Evolutionary conservation across 53 echinoderm and acorn worm species (phyloP), one percentile per base, ranked within the genome.

Genomic region (Stichopus horrens): DNA sequence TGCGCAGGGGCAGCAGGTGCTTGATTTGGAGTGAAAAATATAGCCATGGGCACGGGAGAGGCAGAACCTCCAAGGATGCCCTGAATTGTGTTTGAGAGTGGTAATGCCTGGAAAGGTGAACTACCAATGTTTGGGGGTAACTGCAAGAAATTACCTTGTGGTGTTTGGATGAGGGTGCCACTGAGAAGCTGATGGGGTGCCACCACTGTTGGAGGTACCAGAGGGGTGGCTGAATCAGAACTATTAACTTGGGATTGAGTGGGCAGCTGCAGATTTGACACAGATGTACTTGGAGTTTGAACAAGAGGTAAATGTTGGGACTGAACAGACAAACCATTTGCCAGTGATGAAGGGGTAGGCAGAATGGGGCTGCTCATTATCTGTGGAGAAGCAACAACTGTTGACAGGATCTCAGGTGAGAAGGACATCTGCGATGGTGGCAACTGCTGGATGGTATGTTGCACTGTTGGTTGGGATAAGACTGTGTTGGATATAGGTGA

Each of bases 131-230:
- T 87, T n/a, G 83, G 16, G 13, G 87, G 87, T 75, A 87, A 37
- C 5, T 87, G 87, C n/a, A 87, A 21, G 74, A 87, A 87, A 11
- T 54, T 87, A 13, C 87, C 87, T 75, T 87, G 74, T 56, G 87
- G 87, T 75, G 75, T 74, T 16, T 87, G 87, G 23, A 87, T 87
- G 55, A 87, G 74, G 87, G 87, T 87, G 54, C 87, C 87, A 87
- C 58, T 87, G 55, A 87, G 53, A 19, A 87, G n/a, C 83, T 83
- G 83, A 74, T 73, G 86, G 9, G 74, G 74, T 55, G 74, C 75
- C 21, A 87, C 55, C 87, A 87, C 20, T 21, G 85, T 67, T 66
- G 23, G 52, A 65, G 66, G 52, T 11, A 55, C 18, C 55, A 52
- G 54, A 79, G 68, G 13, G n/a, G n/a, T 0, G 8, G 77, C 51